Evolutionary conservation across 2,888 invertebrate genomes (phyloP), one percentile per base, ranked within the genome.

Genomic region (Drosophila pegasa): DNA sequence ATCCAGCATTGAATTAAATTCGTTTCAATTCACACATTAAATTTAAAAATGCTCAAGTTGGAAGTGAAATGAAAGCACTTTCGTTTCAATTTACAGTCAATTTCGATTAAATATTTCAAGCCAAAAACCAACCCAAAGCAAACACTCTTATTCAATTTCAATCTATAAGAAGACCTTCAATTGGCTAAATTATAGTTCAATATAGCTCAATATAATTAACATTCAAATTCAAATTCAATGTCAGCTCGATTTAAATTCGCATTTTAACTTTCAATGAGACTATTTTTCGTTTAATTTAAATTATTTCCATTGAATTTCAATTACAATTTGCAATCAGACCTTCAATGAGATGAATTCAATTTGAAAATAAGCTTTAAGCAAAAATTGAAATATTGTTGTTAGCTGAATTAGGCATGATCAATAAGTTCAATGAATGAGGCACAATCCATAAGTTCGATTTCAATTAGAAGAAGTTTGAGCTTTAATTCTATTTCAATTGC

Each of bases 181-280:
- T 18, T 14, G n/a, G 47, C 7, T 29, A 47, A 47, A 29, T n/a
- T n/a, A n/a, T n/a, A n/a, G n/a, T n/a, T n/a, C n/a, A 45, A 16
- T 27, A 27, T 45, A 45, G 10, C 27, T 27, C 22, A 25, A 43
- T 45, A 29, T 12, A 29, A 45, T 18, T 18, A 12, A 6, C 9
- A 4, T 33, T 14, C 20, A 33, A n/a, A 48, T 18, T 18, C n/a
- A n/a, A n/a, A 10, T 14, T 10, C 29, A 41, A 41, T 41, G 22
- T 14, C 20, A 20, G 25, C 25, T 43, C n/a, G 25, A 43, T 22
- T 41, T 3, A n/a, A n/a, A n/a, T n/a, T n/a, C n/a, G n/a, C n/a
- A n/a, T n/a, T n/a, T n/a, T n/a, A 22, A 8, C 9, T 27, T 25
- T 25, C 43, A 43, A 43, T 43, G 43, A 9, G 25, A 25, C 25